phyloP scores from a whole-genome alignment of 2,797 vertebrate genomes.

The Carapus acus region DNA sequence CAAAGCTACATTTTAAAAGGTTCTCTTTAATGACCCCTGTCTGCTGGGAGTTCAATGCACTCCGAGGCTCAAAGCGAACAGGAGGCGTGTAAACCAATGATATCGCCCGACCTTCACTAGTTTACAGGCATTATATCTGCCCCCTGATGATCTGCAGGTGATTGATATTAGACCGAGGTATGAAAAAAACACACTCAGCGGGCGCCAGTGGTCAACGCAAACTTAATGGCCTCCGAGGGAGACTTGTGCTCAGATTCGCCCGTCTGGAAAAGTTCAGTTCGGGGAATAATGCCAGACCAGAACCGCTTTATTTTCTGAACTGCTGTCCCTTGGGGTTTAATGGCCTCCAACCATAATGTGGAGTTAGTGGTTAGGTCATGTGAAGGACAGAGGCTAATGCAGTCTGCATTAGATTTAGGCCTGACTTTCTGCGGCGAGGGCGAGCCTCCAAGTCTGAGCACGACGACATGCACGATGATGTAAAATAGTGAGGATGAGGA shows the following conservation, averaged over 20 bases:
- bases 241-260: slow-evolving; percentile 40
- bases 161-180: slow-evolving; percentile 17
- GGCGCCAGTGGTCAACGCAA: slow-evolving; percentile 28
- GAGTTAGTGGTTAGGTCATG: slow-evolving; percentile 51
- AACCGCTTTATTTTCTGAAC: slow-evolving; percentile 50
- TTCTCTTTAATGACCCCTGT: slow-evolving; percentile 8
- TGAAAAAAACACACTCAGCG: slow-evolving; percentile 13
- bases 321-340: slow-evolving; percentile 39
- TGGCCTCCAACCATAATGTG: slow-evolving; percentile 52
- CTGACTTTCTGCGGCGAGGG: slow-evolving; percentile 35
- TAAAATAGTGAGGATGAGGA: slow-evolving; percentile 15
- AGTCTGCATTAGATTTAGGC: slow-evolving; percentile 49
- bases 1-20: slow-evolving; percentile 25
- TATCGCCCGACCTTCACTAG: no score
- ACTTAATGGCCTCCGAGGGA: slow-evolving; percentile 45
- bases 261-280: slow-evolving; percentile 44
- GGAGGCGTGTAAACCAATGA: no score
- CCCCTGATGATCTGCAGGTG: not conserved
- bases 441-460: slow-evolving; percentile 27
- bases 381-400: slow-evolving; percentile 62
- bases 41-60: not conserved
- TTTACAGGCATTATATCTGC: no score
- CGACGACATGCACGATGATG: slow-evolving; percentile 21
- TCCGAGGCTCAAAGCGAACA: no score
- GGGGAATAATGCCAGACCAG: slow-evolving; percentile 45